Conservation (phyloP, 2,113 vertebrate genomes). For the Gopherus evgoodei region DNA sequence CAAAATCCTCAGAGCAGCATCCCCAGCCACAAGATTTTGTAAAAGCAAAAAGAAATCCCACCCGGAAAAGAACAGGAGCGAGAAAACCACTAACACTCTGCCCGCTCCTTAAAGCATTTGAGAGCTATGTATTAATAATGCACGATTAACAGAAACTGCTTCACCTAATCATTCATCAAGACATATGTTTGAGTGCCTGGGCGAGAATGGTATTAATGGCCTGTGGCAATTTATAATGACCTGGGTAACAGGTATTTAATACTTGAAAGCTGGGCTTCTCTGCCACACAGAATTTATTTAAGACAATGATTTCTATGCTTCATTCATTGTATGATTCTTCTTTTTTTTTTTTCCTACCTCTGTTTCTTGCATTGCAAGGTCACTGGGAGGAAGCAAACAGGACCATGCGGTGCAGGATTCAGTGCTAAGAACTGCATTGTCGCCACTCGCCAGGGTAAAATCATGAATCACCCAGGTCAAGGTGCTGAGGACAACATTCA, state of each 20-base stretch:
- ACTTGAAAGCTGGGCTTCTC: neutral
- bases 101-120: neutral
- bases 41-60: neutral
- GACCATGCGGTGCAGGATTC: neutral
- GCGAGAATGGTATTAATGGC: conserved; percentile 7
- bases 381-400: neutral
- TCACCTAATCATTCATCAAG: neutral
- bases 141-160: neutral
- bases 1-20: neutral
- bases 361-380: accelerated
- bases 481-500: neutral
- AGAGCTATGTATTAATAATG: neutral
- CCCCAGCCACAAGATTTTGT: neutral
- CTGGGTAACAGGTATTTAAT: neutral
- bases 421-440: neutral
- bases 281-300: neutral
- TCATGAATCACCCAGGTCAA: too few relatives aligned
- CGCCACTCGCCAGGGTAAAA: too few relatives aligned
- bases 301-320: neutral
- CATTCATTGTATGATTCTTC: neutral
- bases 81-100: neutral
- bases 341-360: neutral
- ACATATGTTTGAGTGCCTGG: neutral
- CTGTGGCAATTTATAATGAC: neutral
- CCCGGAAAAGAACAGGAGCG: neutral